Conservation (phyloP, 1,140 invertebrate genomes). For the Drosophila santomea region DNA sequence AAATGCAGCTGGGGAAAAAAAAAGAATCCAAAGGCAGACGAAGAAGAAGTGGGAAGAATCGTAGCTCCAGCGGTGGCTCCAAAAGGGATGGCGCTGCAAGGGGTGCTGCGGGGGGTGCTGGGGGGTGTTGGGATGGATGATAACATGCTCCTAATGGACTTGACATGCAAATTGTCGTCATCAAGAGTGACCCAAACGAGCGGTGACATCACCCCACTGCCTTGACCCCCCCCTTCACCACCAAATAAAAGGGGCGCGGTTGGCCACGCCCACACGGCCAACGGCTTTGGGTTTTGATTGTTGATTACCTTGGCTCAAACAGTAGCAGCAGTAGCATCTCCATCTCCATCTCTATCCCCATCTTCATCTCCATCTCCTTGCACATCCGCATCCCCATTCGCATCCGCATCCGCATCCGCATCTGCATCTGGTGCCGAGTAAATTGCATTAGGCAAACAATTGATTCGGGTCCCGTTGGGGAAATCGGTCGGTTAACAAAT, state of each 20-base stretch:
- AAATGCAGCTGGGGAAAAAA: slow-evolving; percentile 33
- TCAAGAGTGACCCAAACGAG: slow-evolving; percentile 64
- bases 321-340: slow-evolving; percentile 14
- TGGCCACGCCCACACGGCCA: slow-evolving; percentile 21
- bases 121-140: slow-evolving; percentile 29
- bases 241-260: slow-evolving; percentile 1
- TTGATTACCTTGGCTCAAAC: slow-evolving; percentile 56
- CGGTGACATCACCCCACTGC: slow-evolving; percentile 25
- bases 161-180: slow-evolving; percentile 76
- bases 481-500: slow-evolving; percentile 42
- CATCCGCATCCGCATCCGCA: slow-evolving; percentile 18
- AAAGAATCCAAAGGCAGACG: slow-evolving; percentile 5
- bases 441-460: slow-evolving; percentile 75
- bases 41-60: slow-evolving; percentile 36
- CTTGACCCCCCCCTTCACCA: neutral
- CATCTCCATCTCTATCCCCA: slow-evolving; percentile 6
- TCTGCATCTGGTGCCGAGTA: slow-evolving; percentile 34
- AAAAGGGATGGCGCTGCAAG: neutral
- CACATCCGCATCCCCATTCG: neutral
- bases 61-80: slow-evolving; percentile 16
- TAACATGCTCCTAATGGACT: slow-evolving; percentile 74
- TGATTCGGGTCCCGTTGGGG: slow-evolving; percentile 37
- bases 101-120: neutral
- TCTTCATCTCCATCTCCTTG: slow-evolving; percentile 3
- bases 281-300: slow-evolving; percentile 64